Base-by-base conservation (phyloP, 2,888 invertebrate genomes). In the Ophioninae sp. region DNA sequence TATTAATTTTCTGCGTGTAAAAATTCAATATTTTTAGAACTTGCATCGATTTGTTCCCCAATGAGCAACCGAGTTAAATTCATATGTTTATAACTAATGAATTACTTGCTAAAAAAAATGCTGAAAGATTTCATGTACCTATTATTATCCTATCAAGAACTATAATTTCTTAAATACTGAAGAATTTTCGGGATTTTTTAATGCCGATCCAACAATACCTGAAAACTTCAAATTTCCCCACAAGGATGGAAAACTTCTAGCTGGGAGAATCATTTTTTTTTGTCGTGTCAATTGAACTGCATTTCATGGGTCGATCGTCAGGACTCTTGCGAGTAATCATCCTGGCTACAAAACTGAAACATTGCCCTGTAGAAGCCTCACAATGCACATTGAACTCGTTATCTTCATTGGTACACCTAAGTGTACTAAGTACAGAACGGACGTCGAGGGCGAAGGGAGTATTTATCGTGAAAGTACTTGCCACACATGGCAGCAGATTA, bases 401-500 rank as follows among this genome's bases (percentile, higher is more conserved):
- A 63, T 63, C 17, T 13, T 63, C 13, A 51, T 39, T 51, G 17
- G 13, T 17, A 17, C 51, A 51, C 51, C 8, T 8, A 23, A 22
- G n/a, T 56, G 51, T 20, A 68, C 59, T 72, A 80, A 68, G 72
- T 79, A 71, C 51, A 51, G 51, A 76, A 8, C 37, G 41, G 59
- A 39, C 65, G 30, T 23, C 56, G 72, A 63, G 75, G 76, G 63
- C 78, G 76, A 75, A 81, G 68, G 71, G 63, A 82, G 78, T 74
- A 37, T 69, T 58, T 23, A 71, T 69, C 20, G 59, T 64, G 63
- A 73, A 75, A 65, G 64, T 73, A 44, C 59, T 71, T 65, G 84
- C 79, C 84, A 39, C 78, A 79, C 65, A 79, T 72, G 81, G 79
- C 75, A 64, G 82, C 82, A 82, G 84, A 84, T 84, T 76, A 84